These are phyloP conservation scores for Aphidius ervi DNA, from an alignment of 1,140 invertebrate genomes.

Conservation along the genomic window DNA sequence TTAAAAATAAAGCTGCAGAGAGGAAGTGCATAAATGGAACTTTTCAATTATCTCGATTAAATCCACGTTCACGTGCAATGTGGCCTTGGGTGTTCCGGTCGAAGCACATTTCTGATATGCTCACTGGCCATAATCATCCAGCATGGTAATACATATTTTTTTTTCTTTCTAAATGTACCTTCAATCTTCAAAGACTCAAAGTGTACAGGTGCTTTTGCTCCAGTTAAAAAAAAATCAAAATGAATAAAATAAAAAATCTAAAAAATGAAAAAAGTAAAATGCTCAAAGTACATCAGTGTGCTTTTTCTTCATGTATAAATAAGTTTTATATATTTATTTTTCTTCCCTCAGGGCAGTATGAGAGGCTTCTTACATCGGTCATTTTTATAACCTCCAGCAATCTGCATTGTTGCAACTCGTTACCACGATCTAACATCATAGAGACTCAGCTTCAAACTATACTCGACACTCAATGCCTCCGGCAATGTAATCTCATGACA, in stretches of 20 bases:
- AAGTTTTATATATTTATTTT: too few relatives aligned
- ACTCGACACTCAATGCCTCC: neutral
- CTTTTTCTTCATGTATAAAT: too few relatives aligned
- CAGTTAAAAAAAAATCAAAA: too few relatives aligned
- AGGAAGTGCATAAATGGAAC: neutral
- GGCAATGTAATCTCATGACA: too few relatives aligned
- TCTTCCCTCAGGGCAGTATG: too few relatives aligned
- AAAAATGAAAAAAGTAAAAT: too few relatives aligned
- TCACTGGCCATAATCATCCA: slow-evolving; percentile 14
- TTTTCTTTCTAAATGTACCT: too few relatives aligned
- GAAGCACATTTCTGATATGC: neutral
- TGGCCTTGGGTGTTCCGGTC: slow-evolving; percentile 7
- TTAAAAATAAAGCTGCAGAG: neutral
- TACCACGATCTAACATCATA: neutral
- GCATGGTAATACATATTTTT: neutral
- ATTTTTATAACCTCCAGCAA: neutral
- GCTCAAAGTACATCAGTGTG: too few relatives aligned
- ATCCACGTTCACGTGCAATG: slow-evolving; percentile 4
- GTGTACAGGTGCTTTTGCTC: too few relatives aligned
- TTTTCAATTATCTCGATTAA: slow-evolving; percentile 22
- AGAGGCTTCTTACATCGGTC: neutral
- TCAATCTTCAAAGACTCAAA: too few relatives aligned
- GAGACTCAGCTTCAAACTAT: neutral
- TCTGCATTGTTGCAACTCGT: slow-evolving; percentile 3
- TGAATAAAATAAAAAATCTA: too few relatives aligned